A percentile compares a stretch with the other conserved stretches of the same genome.
phyloP scores from a whole-genome alignment of 2,888 invertebrate species.

The Cephus sareptanus region DNA sequence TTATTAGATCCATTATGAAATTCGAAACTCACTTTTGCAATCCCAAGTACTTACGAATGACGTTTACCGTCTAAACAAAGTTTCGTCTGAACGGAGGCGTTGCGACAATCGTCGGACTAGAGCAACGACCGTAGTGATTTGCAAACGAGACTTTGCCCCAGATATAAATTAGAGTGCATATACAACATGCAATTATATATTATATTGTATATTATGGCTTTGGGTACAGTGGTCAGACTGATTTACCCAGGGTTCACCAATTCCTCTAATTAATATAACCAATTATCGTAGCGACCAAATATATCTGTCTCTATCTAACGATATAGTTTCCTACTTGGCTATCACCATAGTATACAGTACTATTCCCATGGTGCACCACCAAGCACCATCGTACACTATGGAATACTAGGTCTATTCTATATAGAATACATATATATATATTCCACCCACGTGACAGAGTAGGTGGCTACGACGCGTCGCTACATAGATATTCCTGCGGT shows the following conservation, averaged over 20 bases:
- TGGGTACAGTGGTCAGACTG: not conserved
- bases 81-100: not conserved
- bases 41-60: not conserved
- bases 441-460: not conserved
- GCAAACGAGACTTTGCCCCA: not conserved
- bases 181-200: not conserved
- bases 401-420: not conserved
- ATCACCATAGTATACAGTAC: not conserved
- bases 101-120: not conserved
- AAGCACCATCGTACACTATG: not conserved
- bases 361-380: not conserved
- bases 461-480: constrained; percentile 13
- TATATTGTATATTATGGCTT: not conserved
- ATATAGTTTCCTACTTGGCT: not conserved
- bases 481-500: constrained; percentile 55
- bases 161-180: not conserved
- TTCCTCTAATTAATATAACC: not conserved
- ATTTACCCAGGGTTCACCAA: not conserved
- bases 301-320: not conserved
- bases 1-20: not conserved
- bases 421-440: not conserved
- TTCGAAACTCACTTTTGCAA: not conserved
- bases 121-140: not conserved
- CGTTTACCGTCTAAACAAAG: not conserved
- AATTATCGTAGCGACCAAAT: not conserved